These are phyloP conservation scores for Peromyscus aztecus DNA, from an alignment of 2,797 vertebrate genomes.

Conservation along the genomic window DNA sequence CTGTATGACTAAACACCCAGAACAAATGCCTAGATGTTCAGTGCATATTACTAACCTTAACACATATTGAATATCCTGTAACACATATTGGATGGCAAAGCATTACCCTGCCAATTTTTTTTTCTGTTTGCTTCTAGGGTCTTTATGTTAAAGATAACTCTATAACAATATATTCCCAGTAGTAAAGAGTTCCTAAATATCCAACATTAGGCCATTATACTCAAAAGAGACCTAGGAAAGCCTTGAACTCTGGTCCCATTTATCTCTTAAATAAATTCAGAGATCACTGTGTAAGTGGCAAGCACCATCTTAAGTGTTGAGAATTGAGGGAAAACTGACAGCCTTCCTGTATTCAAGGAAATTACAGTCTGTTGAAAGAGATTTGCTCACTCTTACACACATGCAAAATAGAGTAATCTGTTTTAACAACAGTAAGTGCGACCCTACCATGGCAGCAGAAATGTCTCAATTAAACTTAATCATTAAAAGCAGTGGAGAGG, in stretches of 20 bases:
- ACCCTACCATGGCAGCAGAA: not conserved
- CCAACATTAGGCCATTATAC: not conserved
- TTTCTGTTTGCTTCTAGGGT: not conserved
- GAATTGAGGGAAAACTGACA: not conserved
- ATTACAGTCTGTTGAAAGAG: not conserved
- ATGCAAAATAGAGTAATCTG: not conserved
- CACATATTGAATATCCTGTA: not conserved
- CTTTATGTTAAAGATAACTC: conserved; percentile 26
- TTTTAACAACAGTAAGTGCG: not conserved
- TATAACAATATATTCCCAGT: not conserved
- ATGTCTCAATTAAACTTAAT: not conserved
- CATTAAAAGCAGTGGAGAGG: not conserved
- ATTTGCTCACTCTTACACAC: not conserved
- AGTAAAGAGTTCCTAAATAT: conserved; percentile 33
- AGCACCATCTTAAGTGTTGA: not conserved
- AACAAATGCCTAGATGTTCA: not conserved
- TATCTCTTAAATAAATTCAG: not conserved
- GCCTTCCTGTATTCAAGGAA: not conserved
- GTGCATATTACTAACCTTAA: not conserved
- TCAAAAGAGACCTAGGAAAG: conserved; percentile 45
- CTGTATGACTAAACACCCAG: not conserved
- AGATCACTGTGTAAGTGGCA: not conserved
- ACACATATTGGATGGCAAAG: not conserved
- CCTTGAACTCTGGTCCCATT: not conserved
- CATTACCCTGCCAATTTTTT: not conserved